These are phyloP conservation scores for Hemiprocne comata DNA, from an alignment of 2,113 vertebrate species.

Conservation along the genomic window DNA sequence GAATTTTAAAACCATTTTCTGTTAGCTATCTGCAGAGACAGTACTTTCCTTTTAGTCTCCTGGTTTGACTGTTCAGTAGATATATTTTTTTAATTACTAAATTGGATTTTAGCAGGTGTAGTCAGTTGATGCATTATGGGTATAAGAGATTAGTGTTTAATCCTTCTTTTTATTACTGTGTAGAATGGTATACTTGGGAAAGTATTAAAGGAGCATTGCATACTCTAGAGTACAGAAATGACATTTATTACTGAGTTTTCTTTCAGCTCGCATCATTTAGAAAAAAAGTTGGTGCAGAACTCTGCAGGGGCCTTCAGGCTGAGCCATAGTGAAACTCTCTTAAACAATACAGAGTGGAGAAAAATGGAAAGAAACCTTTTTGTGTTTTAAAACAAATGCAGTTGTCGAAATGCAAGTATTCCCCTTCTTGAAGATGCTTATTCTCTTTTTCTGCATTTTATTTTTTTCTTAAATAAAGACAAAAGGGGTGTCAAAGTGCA, in stretches of 20 bases:
- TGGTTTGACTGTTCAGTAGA: constrained; percentile 9
- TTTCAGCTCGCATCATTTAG: constrained; percentile 37
- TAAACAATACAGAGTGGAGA: neutral
- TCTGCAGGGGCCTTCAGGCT: constrained; percentile 11
- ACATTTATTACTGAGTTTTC: constrained; percentile 58
- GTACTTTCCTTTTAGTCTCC: constrained; percentile 3
- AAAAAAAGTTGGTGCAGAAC: neutral
- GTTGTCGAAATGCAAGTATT: constrained; percentile 21
- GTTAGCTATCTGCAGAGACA: neutral
- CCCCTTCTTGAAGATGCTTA: constrained; percentile 56
- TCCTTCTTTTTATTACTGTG: constrained; percentile 54
- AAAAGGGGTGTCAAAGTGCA: constrained; percentile 79
- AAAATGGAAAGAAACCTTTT: neutral
- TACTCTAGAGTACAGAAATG: constrained; percentile 30
- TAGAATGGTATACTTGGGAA: constrained; percentile 20
- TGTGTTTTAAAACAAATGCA: constrained; percentile 47
- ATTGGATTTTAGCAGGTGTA: constrained; percentile 66
- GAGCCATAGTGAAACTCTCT: neutral
- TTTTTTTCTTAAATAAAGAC: constrained; percentile 80
- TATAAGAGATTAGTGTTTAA: constrained; percentile 60
- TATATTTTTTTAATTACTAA: constrained; percentile 64
- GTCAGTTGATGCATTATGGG: constrained; percentile 50
- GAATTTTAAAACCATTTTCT: constrained; percentile 21
- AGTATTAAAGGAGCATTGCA: constrained; percentile 32
- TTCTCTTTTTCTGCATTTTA: constrained; percentile 71